A percentile compares a stretch with the other conserved stretches of the same genome.
These are phyloP conservation scores for Hydrolagus affinis DNA, from an alignment of 2,113 vertebrate genomes.

Conservation along the genomic window DNA sequence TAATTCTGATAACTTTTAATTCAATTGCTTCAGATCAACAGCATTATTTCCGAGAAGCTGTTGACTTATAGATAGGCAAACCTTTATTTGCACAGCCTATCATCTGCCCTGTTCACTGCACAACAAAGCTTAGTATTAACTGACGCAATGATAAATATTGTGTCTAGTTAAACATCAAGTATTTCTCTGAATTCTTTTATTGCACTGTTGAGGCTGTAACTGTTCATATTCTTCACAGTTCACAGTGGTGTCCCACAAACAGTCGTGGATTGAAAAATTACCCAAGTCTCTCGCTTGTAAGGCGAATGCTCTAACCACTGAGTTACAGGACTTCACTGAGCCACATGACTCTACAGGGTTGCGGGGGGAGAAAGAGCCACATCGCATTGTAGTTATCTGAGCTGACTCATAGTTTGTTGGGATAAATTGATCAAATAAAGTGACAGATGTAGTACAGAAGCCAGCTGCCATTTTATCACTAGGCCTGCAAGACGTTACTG, in stretches of 20 bases:
- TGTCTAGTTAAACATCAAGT: background rate
- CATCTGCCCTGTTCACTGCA: background rate
- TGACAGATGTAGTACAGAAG: background rate
- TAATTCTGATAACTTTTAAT: background rate
- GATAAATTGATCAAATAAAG: background rate
- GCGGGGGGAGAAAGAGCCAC: background rate
- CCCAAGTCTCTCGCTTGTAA: no score
- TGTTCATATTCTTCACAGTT: background rate
- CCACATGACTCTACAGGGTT: no score
- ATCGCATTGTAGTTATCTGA: background rate
- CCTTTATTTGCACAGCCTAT: slow-evolving; percentile 11
- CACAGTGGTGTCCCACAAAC: no score
- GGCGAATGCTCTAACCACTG: no score
- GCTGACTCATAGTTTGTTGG: background rate
- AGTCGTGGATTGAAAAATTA: no score
- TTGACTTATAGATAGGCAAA: background rate
- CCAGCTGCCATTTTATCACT: background rate
- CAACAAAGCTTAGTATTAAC: background rate
- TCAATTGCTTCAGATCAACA: background rate
- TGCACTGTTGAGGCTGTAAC: background rate
- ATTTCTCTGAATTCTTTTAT: background rate
- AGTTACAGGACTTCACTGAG: no score
- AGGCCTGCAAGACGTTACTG: background rate
- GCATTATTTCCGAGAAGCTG: background rate
- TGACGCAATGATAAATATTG: background rate